Evolutionary conservation across 1,140 invertebrate species (phyloP), one percentile per base, ranked within the genome.

Genomic region (Atta colombica): DNA sequence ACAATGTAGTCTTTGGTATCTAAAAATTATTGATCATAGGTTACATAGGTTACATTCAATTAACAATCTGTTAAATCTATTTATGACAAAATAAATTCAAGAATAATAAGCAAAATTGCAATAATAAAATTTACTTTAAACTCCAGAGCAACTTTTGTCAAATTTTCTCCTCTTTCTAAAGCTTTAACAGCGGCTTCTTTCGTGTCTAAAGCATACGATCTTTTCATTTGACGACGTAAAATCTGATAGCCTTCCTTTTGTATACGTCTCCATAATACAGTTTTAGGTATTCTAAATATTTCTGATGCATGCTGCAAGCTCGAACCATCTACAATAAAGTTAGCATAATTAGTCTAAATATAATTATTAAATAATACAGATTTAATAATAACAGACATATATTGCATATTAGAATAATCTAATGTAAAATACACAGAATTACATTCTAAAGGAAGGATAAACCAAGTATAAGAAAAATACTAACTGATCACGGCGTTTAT

Each of bases 1-100:
- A 96, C 28, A 96, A 91, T 16, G 96, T 96, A 18, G 96, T 96
- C 93, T 96, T 96, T 82, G 96, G 96, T 91, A 96, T 96, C 95
- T 96, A 63, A 6, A 14, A 14, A 51, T 69, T 2, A 69, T 51
- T 69, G 6, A 14, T 49, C n/a, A 77, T 90, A 91, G 84, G n/a
- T 77, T 21, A 58, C n/a, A 77, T 90, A 91, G 84, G n/a, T 77
- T 21, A 58, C 0, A 60, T 81, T 10, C 63, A 49, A 65, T 55
- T 55, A 86, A 72, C 18, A 61, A 81, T 21, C 61, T 45, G 39
- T 45, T 63, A 63, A 35, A 68, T 35, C 7, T 31, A 14, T 66
- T 69, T 1, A 8, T 14, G 55, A 80, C 68, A 3, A 4, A 14
- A 75, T 55, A 51, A 77, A 53, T 71, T 72, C 87, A 66, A 78